Base-by-base conservation (phyloP, 2,113 vertebrate genomes). In the Amia ocellicauda region DNA sequence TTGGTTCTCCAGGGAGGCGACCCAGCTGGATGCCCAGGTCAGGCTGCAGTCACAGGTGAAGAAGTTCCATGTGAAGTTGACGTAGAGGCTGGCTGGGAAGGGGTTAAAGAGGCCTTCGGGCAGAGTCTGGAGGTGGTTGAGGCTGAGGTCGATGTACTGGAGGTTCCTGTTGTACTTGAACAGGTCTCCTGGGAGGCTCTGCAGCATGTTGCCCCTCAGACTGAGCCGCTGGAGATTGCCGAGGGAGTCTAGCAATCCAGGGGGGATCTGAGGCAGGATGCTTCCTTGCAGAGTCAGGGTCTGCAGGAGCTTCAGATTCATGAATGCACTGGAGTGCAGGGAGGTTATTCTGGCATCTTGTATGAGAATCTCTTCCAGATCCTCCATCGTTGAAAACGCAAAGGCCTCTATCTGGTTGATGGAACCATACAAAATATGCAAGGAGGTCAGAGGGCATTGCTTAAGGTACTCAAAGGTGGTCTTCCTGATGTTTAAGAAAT, bases 81-180 rank as follows among this genome's bases (percentile, higher is more conserved):
- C 31, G 40, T 28, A 41, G 36, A 63, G n/a, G 11, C 9, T 17
- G 11, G 51, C n/a, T 9, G 51, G 52, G 40, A 56, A 62, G 3
- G 22, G 41, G 50, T 23, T 55, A 36, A 63, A 63, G 9, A 63
- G 50, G 10, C 52, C 40, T 23, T 54, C 36, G 14, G 62, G 51
- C 29, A 55, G 31, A 24, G 51, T 55, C 17, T 20, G 16, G 16
- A 64, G 41, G 24, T 49, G 54, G 42, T 50, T 58, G 27, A 31
- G n/a, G 7, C 63, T 65, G 42, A 58, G 55, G 27, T 65, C 54
- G 28, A 58, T 17, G 7, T 65, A 27, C 11, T 24, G 11, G 22
- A 57, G 28, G 24, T 57, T 41, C 36, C 54, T 55, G 26, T 63
- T 63, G 36, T 63, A 55, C 19, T 45, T 56, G 62, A 63, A 63